A percentile compares a stretch with the other conserved stretches of the same genome.
Conservation (phyloP, 2,113 vertebrate genomes). For the Takifugu flavidus region DNA sequence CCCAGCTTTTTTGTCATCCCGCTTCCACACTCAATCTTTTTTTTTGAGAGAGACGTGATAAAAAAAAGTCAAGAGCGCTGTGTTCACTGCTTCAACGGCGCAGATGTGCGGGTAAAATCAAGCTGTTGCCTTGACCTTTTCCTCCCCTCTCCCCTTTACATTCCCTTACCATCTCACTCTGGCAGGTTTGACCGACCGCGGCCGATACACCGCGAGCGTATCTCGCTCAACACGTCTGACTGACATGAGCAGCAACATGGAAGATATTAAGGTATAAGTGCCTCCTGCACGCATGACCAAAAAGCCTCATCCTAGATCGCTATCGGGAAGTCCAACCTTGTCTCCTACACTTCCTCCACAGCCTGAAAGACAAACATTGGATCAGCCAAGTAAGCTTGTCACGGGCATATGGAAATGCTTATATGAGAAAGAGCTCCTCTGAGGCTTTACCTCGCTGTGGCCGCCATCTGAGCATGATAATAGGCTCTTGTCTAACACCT, state of each 20-base stretch:
- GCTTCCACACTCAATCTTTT: not conserved
- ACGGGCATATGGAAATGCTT: slow-evolving; percentile 75
- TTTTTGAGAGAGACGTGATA: not conserved
- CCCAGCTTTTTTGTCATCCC: not conserved
- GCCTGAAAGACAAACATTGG: slow-evolving; percentile 70
- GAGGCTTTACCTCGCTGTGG: slow-evolving; percentile 45
- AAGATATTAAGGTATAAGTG: slow-evolving; percentile 49
- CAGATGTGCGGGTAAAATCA: slow-evolving; percentile 29
- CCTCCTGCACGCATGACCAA: slow-evolving; percentile 37
- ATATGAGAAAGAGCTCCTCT: slow-evolving; percentile 58
- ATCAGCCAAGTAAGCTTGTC: slow-evolving; percentile 45
- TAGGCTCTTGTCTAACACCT: slow-evolving; percentile 66
- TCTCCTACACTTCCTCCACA: slow-evolving; percentile 60
- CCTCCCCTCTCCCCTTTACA: not conserved
- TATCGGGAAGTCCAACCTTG: slow-evolving; percentile 50
- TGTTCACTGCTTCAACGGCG: slow-evolving; percentile 6
- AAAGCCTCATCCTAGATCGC: slow-evolving; percentile 39
- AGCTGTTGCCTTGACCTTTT: slow-evolving; percentile 15
- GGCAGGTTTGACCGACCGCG: slow-evolving; percentile 18
- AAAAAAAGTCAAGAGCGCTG: not conserved
- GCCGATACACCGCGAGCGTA: slow-evolving; percentile 8
- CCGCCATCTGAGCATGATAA: slow-evolving; percentile 68
- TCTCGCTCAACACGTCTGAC: slow-evolving; percentile 43
- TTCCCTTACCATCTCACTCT: slow-evolving; percentile 5
- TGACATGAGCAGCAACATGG: slow-evolving; percentile 40